A percentile compares a stretch with the other conserved stretches of the same genome.
Evolutionary conservation across 2,113 vertebrate species (phyloP).

Genomic region (Barbus barbus): DNA sequence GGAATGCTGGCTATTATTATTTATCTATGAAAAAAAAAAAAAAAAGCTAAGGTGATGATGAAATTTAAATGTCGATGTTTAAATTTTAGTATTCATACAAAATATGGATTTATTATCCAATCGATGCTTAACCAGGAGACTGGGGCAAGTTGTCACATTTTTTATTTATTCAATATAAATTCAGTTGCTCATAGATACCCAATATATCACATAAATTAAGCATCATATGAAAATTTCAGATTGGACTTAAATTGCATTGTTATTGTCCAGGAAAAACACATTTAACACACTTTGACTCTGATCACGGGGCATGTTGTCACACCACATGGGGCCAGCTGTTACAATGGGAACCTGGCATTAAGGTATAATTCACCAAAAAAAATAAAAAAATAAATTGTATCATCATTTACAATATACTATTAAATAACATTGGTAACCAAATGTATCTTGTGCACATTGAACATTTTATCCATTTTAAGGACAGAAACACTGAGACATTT

Average conservation of each 20-base stretch:
- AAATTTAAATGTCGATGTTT: neutral
- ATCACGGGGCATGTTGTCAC: neutral
- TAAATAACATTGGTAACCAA: neutral
- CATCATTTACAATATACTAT: neutral
- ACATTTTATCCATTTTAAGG: neutral
- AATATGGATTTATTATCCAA: neutral
- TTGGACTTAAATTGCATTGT: too few species aligned
- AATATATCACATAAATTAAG: too few species aligned
- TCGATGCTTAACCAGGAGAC: too few species aligned
- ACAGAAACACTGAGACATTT: neutral
- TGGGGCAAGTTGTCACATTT: neutral
- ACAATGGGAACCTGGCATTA: neutral
- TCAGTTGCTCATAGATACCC: too few species aligned
- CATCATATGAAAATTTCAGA: too few species aligned
- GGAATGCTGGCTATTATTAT: neutral
- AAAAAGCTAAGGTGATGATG: neutral
- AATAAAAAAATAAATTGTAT: neutral
- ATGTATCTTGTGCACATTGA: neutral
- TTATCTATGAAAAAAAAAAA: neutral
- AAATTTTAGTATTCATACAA: neutral
- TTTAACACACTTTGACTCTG: neutral
- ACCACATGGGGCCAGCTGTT: neutral
- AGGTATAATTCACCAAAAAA: neutral
- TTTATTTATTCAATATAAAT: neutral
- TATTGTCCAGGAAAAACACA: neutral